Percentiles rank a stretch among this genome's conserved stretches.
Evolutionary conservation across 1,140 invertebrate species (phyloP).

Genomic region (Sitobion miscanthi): DNA sequence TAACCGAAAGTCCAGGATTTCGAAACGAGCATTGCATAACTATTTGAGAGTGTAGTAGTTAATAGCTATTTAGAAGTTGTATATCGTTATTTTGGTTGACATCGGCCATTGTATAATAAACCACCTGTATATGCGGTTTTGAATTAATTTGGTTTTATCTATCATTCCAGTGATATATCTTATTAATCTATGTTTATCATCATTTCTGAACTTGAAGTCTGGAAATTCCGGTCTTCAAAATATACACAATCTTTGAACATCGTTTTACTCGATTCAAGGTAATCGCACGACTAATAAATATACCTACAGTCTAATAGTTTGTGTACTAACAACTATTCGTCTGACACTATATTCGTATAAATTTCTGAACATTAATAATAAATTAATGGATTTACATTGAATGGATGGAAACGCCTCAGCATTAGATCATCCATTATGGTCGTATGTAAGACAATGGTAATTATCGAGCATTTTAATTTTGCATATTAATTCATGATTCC

Average conservation of each 20-base stretch:
- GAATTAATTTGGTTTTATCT: background rate
- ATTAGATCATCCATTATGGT: slow-evolving; percentile 41
- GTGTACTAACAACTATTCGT: background rate
- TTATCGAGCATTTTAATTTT: background rate
- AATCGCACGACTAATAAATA: background rate
- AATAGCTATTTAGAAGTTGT: background rate
- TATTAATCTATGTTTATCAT: background rate
- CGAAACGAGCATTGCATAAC: background rate
- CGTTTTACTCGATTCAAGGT: background rate
- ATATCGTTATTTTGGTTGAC: background rate
- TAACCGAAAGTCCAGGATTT: background rate
- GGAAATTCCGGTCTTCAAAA: background rate
- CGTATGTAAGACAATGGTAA: slow-evolving; percentile 25
- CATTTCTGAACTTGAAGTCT: background rate
- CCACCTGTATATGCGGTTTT: background rate
- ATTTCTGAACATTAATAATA: background rate
- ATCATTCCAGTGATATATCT: background rate
- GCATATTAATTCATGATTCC: slow-evolving; percentile 1
- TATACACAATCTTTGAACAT: background rate
- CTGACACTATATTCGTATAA: background rate
- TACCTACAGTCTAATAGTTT: background rate
- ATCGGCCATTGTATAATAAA: background rate
- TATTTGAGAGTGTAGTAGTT: background rate
- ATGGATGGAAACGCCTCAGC: slow-evolving; percentile 16
- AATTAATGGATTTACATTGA: slow-evolving; percentile 43